A percentile compares a stretch with the other conserved stretches of the same genome.
These are phyloP conservation scores for Rhinella marina DNA, from an alignment of 2,797 vertebrate genomes.

Conservation along the genomic window DNA sequence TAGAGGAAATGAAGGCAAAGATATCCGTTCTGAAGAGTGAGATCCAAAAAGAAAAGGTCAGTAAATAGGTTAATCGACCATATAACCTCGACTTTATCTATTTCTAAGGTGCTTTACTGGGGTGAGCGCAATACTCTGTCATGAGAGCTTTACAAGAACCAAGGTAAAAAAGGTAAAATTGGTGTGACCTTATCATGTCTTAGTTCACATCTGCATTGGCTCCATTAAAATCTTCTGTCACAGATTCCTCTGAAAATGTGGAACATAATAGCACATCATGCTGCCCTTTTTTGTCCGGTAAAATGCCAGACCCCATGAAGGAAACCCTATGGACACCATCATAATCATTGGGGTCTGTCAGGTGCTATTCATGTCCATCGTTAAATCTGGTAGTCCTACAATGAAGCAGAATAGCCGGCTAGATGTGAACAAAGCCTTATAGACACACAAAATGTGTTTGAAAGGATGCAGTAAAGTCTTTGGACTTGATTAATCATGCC, in stretches of 20 bases:
- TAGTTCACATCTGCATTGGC: too few species aligned
- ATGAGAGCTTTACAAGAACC: neutral
- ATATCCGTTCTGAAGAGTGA: slow-evolving; percentile 94
- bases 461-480: neutral
- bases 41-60: slow-evolving; percentile 95
- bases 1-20: slow-evolving; percentile 98
- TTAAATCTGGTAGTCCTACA: too few species aligned
- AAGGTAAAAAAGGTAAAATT: too few species aligned
- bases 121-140: neutral
- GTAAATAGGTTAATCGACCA: slow-evolving; percentile 15
- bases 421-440: neutral
- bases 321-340: too few species aligned
- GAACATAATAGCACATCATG: too few species aligned
- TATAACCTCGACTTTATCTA: neutral
- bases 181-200: neutral
- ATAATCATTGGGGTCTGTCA: too few species aligned
- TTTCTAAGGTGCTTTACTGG: neutral
- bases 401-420: too few species aligned
- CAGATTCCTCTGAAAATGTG: too few species aligned
- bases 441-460: neutral
- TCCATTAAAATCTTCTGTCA: too few species aligned
- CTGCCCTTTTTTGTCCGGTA: too few species aligned
- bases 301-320: too few species aligned
- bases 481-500: neutral
- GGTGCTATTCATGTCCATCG: too few species aligned